Evolutionary conservation across 1,140 invertebrate genomes (phyloP).

Genomic region (Drosophila arizonae): DNA sequence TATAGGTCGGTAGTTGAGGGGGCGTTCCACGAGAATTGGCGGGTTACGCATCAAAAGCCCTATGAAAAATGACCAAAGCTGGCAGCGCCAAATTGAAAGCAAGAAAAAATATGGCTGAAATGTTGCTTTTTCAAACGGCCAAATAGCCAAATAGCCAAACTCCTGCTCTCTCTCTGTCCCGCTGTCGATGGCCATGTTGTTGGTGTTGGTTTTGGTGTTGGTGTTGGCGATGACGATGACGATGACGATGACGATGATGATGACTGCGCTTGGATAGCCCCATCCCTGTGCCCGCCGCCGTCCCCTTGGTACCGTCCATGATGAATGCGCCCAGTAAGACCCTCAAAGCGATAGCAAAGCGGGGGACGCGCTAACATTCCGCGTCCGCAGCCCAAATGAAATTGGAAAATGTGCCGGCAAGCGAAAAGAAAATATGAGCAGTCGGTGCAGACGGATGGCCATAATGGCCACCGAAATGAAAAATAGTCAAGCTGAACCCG

Average conservation of each 20-base stretch:
- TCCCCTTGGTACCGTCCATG: constrained; percentile 51
- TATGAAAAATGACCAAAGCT: constrained; percentile 80
- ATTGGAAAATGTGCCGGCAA: constrained; percentile 76
- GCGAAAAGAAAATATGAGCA: constrained; percentile 73
- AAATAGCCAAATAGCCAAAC: constrained; percentile 48
- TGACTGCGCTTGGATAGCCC: constrained; percentile 42
- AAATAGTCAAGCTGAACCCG: constrained; percentile 69
- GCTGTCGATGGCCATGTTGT: background rate
- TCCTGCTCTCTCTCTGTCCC: background rate
- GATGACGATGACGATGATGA: constrained; percentile 29
- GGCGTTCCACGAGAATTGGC: constrained; percentile 29
- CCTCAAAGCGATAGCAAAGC: constrained; percentile 37
- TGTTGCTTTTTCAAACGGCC: constrained; percentile 78
- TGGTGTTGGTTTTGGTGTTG: constrained; percentile 8
- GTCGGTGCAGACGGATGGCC: constrained; percentile 37
- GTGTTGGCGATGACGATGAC: constrained; percentile 15
- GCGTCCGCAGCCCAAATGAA: constrained; percentile 75
- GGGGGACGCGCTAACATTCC: constrained; percentile 63
- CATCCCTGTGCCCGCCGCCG: no score
- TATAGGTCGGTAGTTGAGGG: background rate
- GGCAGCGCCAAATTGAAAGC: constrained; percentile 75
- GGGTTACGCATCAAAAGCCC: constrained; percentile 77
- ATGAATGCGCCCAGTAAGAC: constrained; percentile 59
- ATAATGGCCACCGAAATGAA: constrained; percentile 65
- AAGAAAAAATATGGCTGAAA: constrained; percentile 79